Evolutionary conservation across 2,113 vertebrate species (phyloP).

Genomic region (mouse (Mus musculus)): DNA sequence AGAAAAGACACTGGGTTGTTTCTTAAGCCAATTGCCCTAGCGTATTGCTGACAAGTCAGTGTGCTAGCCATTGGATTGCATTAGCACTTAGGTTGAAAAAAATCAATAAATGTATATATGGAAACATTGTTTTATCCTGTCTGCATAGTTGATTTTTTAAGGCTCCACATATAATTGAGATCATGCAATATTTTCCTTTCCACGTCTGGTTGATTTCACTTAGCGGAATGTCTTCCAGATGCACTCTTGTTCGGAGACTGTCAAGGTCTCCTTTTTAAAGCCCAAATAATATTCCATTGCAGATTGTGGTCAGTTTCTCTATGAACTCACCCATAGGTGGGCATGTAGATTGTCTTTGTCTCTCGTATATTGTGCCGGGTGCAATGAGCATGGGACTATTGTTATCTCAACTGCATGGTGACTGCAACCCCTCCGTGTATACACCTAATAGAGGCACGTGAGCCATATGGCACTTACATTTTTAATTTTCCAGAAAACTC

Average conservation of each 20-base stretch:
- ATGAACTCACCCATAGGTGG: not conserved
- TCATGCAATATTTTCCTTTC: not conserved
- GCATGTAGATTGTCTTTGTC: not conserved
- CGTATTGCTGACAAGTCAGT: not conserved
- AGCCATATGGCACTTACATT: not conserved
- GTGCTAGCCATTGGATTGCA: not conserved
- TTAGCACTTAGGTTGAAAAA: not conserved
- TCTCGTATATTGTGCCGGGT: not conserved
- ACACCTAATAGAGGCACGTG: not conserved
- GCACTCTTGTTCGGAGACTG: not conserved
- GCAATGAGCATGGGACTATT: not conserved
- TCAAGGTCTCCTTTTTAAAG: not conserved
- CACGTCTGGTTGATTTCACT: not conserved
- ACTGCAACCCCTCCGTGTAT: not conserved
- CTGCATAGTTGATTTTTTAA: not conserved
- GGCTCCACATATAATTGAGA: not conserved
- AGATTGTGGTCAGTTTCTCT: not conserved
- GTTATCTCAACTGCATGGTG: not conserved
- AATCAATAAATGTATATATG: not conserved
- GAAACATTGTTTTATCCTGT: not conserved
- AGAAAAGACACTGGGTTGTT: not conserved
- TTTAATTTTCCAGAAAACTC: not conserved
- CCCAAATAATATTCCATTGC: not conserved
- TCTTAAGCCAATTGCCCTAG: not conserved
- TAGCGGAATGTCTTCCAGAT: constrained; percentile 5